Evolutionary conservation across 2,113 vertebrate species (phyloP).

Genomic region (Chlamydotis undulata): DNA sequence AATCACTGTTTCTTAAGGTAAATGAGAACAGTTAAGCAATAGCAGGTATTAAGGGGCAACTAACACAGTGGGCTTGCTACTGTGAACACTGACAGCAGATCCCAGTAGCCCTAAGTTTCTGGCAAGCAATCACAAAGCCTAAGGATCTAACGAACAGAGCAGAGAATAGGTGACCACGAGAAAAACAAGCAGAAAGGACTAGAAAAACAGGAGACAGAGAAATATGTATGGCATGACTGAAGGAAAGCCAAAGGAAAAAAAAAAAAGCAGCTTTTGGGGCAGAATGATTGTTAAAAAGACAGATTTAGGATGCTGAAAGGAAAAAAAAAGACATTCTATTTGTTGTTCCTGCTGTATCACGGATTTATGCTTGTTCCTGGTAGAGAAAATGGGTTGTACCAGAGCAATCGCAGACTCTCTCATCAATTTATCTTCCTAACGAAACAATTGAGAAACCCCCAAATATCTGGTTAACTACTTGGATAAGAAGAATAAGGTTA

Average conservation of each 20-base stretch:
- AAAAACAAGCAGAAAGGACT: background rate
- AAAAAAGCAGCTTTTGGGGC: background rate
- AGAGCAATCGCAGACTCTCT: background rate
- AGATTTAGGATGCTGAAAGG: background rate
- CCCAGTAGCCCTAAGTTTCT: background rate
- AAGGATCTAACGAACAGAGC: background rate
- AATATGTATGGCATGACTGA: background rate
- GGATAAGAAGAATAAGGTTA: conserved; percentile 17
- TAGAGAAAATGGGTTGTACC: background rate
- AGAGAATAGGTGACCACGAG: background rate
- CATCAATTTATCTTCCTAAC: conserved; percentile 5
- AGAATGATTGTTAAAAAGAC: conserved; percentile 4
- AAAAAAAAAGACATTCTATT: background rate
- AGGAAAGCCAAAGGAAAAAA: background rate
- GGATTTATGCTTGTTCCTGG: background rate
- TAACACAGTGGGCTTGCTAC: background rate
- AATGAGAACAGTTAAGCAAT: background rate
- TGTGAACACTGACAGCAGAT: background rate
- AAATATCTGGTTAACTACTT: conserved; percentile 50
- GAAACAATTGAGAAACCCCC: conserved; percentile 13
- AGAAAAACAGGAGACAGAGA: background rate
- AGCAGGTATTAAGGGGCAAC: background rate
- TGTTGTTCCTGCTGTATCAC: background rate
- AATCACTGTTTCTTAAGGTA: background rate
- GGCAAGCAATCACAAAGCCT: background rate